phyloP scores from a whole-genome alignment of 2,113 vertebrate species.

The Noturus placidus region DNA sequence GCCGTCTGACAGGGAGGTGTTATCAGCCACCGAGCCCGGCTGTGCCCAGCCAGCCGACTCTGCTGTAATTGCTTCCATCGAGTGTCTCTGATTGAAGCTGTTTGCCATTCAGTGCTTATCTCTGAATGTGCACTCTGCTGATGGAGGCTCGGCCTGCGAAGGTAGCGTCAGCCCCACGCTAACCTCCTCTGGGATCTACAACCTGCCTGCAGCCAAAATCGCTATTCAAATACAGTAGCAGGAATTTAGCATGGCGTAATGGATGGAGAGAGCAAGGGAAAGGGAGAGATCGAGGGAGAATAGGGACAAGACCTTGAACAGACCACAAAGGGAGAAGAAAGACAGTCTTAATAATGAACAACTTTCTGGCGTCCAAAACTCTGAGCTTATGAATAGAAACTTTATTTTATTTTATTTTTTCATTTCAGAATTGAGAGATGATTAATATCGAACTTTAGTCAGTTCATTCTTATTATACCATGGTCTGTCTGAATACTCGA shows the following conservation, averaged over 20 bases:
- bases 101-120: conserved; percentile 54
- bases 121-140: conserved; percentile 38
- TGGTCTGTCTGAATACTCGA: too few relatives aligned
- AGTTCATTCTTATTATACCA: neutral
- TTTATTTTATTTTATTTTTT: neutral
- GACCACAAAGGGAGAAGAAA: neutral
- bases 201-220: conserved; percentile 36
- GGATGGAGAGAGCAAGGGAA: neutral
- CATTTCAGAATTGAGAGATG: neutral
- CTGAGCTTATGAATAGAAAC: neutral
- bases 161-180: conserved; percentile 28
- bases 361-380: neutral
- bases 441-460: neutral
- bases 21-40: conserved; percentile 47
- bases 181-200: conserved; percentile 40
- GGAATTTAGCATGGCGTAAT: conserved; percentile 37
- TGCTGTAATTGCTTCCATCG: conserved; percentile 61
- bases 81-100: conserved; percentile 55
- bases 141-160: conserved; percentile 5
- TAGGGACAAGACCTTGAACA: conserved; percentile 14
- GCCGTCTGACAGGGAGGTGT: conserved; percentile 41
- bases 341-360: conserved; percentile 7
- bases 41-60: conserved; percentile 30
- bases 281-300: neutral
- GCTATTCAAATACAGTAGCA: conserved; percentile 45